A percentile compares a stretch with the other conserved stretches of the same genome.
These are phyloP conservation scores for Hirundichthys speculiger DNA, from an alignment of 2,113 vertebrate genomes.

Conservation along the genomic window DNA sequence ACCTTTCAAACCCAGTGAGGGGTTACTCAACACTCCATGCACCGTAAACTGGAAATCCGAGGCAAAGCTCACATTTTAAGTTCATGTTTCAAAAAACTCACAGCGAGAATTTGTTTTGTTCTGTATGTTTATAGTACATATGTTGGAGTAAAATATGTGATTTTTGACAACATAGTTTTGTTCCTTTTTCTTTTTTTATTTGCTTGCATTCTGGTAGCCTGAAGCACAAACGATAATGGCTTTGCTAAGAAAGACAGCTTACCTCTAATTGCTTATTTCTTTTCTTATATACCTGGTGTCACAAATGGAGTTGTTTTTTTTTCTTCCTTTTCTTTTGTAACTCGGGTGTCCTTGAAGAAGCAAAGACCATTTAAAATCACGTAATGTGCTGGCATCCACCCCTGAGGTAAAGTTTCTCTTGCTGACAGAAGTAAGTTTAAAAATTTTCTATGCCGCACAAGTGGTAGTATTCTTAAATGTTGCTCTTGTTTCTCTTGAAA, in stretches of 20 bases:
- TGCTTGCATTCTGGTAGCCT: not conserved
- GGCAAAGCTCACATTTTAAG: too few relatives aligned
- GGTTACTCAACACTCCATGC: too few relatives aligned
- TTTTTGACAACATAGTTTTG: too few relatives aligned
- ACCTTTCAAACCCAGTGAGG: too few relatives aligned
- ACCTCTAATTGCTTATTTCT: not conserved
- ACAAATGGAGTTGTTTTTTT: too few relatives aligned
- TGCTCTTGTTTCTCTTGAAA: slow-evolving; percentile 17
- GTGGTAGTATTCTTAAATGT: slow-evolving; percentile 46
- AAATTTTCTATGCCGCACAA: too few relatives aligned
- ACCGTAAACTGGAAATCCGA: too few relatives aligned
- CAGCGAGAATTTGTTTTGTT: too few relatives aligned
- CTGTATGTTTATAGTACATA: too few relatives aligned
- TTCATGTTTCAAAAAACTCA: too few relatives aligned
- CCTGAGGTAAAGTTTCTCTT: slow-evolving; percentile 37
- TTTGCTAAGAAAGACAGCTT: not conserved
- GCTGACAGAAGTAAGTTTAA: slow-evolving; percentile 30
- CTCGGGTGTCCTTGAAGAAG: slow-evolving; percentile 6
- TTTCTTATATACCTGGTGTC: too few relatives aligned
- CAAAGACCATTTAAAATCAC: slow-evolving; percentile 21
- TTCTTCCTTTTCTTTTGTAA: not conserved
- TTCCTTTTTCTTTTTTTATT: not conserved
- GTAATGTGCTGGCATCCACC: slow-evolving; percentile 20
- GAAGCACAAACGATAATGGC: not conserved
- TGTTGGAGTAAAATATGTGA: too few relatives aligned